Evolutionary conservation across 2,113 vertebrate species (phyloP).

Genomic region (Pangasianodon gigas): DNA sequence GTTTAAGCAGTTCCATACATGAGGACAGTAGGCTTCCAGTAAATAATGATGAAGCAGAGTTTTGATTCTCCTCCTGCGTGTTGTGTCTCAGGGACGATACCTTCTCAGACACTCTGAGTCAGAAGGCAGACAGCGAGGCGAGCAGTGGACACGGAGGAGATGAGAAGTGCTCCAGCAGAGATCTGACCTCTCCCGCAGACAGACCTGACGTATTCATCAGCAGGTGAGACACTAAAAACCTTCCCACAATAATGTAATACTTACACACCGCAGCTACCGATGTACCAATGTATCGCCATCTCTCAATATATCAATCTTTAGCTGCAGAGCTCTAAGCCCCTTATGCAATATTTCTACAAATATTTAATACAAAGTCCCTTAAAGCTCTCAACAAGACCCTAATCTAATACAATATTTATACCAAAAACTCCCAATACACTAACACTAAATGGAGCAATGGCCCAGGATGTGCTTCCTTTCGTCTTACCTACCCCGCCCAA

Average conservation of each 20-base stretch:
- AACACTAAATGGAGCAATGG: background rate
- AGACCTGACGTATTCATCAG: conserved; percentile 82
- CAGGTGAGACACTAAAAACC: conserved; percentile 73
- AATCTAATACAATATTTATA: conserved; percentile 1
- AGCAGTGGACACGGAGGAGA: conserved; percentile 92
- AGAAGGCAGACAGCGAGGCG: conserved; percentile 95
- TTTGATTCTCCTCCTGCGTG: conserved; percentile 19
- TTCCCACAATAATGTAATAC: background rate
- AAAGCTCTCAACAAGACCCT: background rate
- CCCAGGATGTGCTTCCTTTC: background rate
- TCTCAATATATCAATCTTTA: background rate
- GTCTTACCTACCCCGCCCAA: background rate
- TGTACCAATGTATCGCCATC: background rate
- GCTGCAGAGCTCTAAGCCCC: background rate
- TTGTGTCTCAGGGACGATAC: conserved; percentile 85
- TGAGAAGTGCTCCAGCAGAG: conserved; percentile 90
- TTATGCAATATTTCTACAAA: conserved; percentile 4
- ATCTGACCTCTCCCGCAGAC: conserved; percentile 87
- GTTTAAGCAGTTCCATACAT: background rate
- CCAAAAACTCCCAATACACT: background rate
- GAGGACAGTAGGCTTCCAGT: background rate
- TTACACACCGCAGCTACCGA: background rate
- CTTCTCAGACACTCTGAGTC: conserved; percentile 96
- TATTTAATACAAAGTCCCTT: background rate
- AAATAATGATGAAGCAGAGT: background rate